Evolutionary conservation across 1,140 invertebrate genomes (phyloP).

Genomic region (Hestina assimilis): DNA sequence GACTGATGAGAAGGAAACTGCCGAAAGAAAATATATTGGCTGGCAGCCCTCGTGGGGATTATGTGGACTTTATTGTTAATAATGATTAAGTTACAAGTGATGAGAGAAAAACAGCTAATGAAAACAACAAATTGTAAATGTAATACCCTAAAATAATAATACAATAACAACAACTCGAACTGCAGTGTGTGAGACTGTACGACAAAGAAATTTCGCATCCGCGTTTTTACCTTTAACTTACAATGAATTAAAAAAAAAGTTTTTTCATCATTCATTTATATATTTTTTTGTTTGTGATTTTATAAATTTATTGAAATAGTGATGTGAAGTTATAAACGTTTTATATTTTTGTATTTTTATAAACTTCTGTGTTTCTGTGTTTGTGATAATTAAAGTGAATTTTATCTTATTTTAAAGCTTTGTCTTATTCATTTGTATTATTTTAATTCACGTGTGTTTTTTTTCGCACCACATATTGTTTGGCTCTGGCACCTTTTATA

Average conservation of each 20-base stretch:
- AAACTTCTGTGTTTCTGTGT: constrained; percentile 9
- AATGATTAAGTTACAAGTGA: constrained; percentile 53
- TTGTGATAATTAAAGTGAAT: constrained; percentile 12
- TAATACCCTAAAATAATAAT: no score
- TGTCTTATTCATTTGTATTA: constrained; percentile 2
- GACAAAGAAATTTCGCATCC: no score
- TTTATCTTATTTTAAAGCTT: neutral
- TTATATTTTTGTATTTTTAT: constrained; percentile 21
- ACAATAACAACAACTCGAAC: no score
- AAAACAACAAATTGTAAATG: neutral
- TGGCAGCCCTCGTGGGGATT: constrained; percentile 48
- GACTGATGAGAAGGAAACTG: constrained; percentile 44
- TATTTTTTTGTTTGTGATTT: no score
- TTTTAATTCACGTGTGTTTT: constrained; percentile 1
- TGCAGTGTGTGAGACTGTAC: neutral
- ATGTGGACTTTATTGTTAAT: constrained; percentile 67
- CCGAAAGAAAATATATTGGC: constrained; percentile 61
- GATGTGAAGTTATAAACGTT: neutral
- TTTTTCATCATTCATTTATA: no score
- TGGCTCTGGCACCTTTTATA: neutral
- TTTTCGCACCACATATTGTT: neutral
- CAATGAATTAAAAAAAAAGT: no score
- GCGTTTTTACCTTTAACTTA: no score
- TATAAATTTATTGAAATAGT: no score
- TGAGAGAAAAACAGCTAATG: no score